Evolutionary conservation across 2,113 vertebrate genomes (phyloP), one percentile per base, ranked within the genome.

Genomic region (Lepus europaeus): DNA sequence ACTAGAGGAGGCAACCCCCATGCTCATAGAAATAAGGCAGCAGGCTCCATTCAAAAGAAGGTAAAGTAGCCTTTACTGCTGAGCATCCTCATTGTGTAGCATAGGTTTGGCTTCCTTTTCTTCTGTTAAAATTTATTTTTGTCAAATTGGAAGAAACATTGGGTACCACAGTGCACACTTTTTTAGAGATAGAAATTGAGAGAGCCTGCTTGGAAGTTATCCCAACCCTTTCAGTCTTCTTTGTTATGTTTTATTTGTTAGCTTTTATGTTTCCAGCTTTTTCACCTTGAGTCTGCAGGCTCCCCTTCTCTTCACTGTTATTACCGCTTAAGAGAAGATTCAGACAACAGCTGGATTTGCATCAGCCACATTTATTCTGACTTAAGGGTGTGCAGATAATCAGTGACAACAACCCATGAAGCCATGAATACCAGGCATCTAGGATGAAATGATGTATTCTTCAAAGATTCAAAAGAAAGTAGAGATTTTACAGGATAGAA

Each of bases 131-230:
- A 13, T 94, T 96, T 85, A 0, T 95, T 96, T 89, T 96, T 93
- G 87, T 94, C 82, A 95, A 70, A 92, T 63, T 93, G 27, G 86
- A 29, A 91, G 90, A 97, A 93, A 92, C 81, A 88, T 87, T 63
- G 87, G 88, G 23, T 49, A 86, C n/a, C 19, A 3, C 6, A 11
- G 39, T 25, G 5, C 16, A 73, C 12, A 63, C 56, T 22, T 68
- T 77, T 90, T 69, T 77, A 69, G 29, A 89, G 20, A 23, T 1
- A 92, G 88, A 93, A 92, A 56, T 79, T 69, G 87, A 95, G 82
- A 94, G 88, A 70, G 84, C 93, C 93, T 36, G 59, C 29, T 77
- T 87, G 19, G 86, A 45, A 93, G 14, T 84, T 68, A 94, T 93
- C 64, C 20, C 49, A 89, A 59, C 70, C 64, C 73, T 5, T n/a